Percentiles rank a stretch among this genome's conserved stretches.
Evolutionary conservation across 1,140 invertebrate genomes (phyloP).

Genomic region (Lithobius niger): DNA sequence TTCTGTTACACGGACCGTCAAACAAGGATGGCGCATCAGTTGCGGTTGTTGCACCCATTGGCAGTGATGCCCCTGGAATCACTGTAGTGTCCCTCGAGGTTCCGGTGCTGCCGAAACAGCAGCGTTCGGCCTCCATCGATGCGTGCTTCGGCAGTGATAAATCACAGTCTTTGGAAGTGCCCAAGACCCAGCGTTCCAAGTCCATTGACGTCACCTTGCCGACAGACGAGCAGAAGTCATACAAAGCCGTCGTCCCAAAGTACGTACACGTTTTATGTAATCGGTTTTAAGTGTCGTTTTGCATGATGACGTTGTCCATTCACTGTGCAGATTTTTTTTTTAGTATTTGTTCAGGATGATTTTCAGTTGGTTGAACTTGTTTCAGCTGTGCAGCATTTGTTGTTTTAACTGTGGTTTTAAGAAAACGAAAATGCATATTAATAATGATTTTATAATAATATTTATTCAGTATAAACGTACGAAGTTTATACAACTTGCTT

Average conservation of each 20-base stretch:
- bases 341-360: no score
- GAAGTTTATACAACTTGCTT: no score
- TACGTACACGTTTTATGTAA: no score
- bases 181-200: constrained; percentile 46
- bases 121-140: constrained; percentile 18
- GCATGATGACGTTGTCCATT: no score
- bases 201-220: constrained; percentile 82
- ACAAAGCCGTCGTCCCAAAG: constrained; percentile 56
- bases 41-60: neutral
- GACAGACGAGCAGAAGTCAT: constrained; percentile 65
- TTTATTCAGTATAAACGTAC: no score
- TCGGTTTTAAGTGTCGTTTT: no score
- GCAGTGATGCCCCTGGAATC: neutral
- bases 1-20: constrained; percentile 21
- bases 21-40: constrained; percentile 15
- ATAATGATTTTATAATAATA: no score
- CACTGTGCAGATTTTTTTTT: no score
- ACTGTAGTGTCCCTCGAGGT: constrained; percentile 20
- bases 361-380: no score
- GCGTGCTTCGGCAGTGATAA: constrained; percentile 35
- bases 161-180: constrained; percentile 30
- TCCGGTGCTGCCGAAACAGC: constrained; percentile 15
- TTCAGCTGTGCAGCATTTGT: no score
- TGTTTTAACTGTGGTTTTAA: no score
- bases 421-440: no score